Percentiles rank a stretch among this genome's conserved stretches.
phyloP scores from a whole-genome alignment of 92 coral and sea anemone genomes.

The Zoanthus gigantus region DNA sequence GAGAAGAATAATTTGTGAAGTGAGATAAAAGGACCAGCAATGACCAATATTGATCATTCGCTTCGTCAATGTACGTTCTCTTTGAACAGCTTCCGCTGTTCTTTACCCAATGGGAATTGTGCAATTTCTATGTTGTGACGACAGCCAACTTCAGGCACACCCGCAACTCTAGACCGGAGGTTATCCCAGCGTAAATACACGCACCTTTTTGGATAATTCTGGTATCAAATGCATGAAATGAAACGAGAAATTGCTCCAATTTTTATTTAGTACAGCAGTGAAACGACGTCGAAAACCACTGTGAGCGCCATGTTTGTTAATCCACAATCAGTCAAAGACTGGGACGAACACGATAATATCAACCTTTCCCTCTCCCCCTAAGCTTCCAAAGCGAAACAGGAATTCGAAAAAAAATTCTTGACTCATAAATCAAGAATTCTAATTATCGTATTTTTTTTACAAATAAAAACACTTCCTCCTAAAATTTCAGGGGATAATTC shows the following conservation, averaged over 20 bases:
- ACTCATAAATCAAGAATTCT: no score
- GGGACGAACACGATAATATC: no score
- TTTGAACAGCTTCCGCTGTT: conserved; percentile 26
- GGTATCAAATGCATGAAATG: neutral
- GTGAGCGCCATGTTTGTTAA: neutral
- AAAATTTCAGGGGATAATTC: no score
- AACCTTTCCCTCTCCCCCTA: no score
- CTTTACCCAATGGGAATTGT: conserved; percentile 16
- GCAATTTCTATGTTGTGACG: conserved; percentile 22
- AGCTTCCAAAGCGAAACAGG: no score
- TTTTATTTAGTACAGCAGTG: neutral
- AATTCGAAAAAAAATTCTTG: no score
- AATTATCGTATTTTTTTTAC: no score
- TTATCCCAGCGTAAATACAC: conserved; percentile 8
- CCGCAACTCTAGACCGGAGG: conserved; percentile 32
- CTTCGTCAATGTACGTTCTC: conserved; percentile 29
- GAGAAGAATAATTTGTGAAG: conserved; percentile 27
- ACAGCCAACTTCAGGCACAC: conserved; percentile 18
- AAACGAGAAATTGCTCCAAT: conserved; percentile 21
- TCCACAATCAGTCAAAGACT: neutral
- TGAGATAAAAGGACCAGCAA: neutral
- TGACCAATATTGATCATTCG: conserved; percentile 23
- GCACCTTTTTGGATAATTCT: conserved; percentile 28
- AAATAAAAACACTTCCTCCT: no score
- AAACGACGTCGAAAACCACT: neutral